Percentiles rank a stretch among this genome's conserved stretches.
Conservation (phyloP, 2,888 invertebrate genomes). For the Limnephilus marmoratus region DNA sequence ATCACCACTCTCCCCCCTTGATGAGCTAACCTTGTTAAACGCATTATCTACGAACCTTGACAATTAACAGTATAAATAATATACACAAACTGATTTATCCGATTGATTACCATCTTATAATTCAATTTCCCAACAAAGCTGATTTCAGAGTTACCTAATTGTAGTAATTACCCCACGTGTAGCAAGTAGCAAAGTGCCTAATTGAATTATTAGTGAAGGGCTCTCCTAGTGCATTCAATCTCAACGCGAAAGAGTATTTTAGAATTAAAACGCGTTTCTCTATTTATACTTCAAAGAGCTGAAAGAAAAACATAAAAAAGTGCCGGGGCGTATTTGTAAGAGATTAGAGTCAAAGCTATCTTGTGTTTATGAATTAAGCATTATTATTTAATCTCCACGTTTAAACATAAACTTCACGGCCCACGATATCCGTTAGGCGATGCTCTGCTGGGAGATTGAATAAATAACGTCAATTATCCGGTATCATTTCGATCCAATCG, state of each 20-base stretch:
- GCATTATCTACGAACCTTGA: no score
- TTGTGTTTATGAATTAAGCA: slow-evolving; percentile 32
- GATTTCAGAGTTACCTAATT: no score
- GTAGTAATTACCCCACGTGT: no score
- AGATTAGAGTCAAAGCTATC: background rate
- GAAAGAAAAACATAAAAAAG: slow-evolving; percentile 12
- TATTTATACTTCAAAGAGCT: background rate
- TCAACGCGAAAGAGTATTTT: background rate
- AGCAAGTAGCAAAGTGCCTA: no score
- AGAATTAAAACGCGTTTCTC: background rate
- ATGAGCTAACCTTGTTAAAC: no score
- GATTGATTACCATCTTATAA: no score
- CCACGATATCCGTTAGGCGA: slow-evolving; percentile 35
- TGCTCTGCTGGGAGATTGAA: background rate
- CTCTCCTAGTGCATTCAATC: background rate
- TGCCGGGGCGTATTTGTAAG: slow-evolving; percentile 11
- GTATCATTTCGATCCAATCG: background rate
- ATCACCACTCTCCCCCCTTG: no score
- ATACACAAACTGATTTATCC: no score
- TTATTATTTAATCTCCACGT: slow-evolving; percentile 23
- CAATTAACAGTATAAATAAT: no score
- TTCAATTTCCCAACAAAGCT: no score
- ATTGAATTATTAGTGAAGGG: background rate
- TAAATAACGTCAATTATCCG: slow-evolving; percentile 34
- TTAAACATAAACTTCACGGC: slow-evolving; percentile 33